Percentiles rank a stretch among this genome's conserved stretches.
These are phyloP conservation scores for Danaus chrysippus DNA, from an alignment of 2,888 invertebrate species.

Conservation along the genomic window DNA sequence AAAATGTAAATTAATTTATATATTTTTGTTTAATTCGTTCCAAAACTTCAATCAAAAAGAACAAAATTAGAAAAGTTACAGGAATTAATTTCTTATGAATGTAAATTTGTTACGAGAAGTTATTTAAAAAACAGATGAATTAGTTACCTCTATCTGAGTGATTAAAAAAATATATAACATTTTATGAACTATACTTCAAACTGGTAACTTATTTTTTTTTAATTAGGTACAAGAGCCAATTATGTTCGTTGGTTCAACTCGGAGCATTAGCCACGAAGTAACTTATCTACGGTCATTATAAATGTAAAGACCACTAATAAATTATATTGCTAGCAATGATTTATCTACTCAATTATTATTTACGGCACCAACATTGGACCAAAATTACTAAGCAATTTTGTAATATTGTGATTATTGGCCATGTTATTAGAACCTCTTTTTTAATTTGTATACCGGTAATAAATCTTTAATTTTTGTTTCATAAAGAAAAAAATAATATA, in stretches of 20 bases:
- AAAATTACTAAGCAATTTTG: constrained; percentile 11
- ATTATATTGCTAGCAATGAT: constrained; percentile 21
- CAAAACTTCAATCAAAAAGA: too few relatives aligned
- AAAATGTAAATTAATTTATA: too few relatives aligned
- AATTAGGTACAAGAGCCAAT: constrained; percentile 1
- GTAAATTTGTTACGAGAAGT: too few relatives aligned
- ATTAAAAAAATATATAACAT: too few relatives aligned
- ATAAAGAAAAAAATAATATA: background rate
- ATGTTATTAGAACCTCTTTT: constrained; percentile 16
- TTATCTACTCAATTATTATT: constrained; percentile 24
- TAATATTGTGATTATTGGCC: constrained; percentile 14
- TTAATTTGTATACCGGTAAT: constrained; percentile 1
- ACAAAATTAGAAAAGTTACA: too few relatives aligned
- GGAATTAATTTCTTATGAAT: too few relatives aligned
- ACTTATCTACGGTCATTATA: constrained; percentile 11
- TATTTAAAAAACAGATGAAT: too few relatives aligned
- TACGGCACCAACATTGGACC: constrained; percentile 14
- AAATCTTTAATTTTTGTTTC: constrained; percentile 2
- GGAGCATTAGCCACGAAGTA: background rate
- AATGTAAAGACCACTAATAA: constrained; percentile 21
- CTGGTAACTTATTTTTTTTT: too few relatives aligned
- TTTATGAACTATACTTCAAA: too few relatives aligned
- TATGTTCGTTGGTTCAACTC: constrained; percentile 3
- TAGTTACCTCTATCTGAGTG: too few relatives aligned
- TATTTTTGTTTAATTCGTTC: too few relatives aligned